Percentiles rank a stretch among this genome's conserved stretches.
Evolutionary conservation across 2,113 vertebrate species (phyloP).

Genomic region (Coptodon bakossiorum): DNA sequence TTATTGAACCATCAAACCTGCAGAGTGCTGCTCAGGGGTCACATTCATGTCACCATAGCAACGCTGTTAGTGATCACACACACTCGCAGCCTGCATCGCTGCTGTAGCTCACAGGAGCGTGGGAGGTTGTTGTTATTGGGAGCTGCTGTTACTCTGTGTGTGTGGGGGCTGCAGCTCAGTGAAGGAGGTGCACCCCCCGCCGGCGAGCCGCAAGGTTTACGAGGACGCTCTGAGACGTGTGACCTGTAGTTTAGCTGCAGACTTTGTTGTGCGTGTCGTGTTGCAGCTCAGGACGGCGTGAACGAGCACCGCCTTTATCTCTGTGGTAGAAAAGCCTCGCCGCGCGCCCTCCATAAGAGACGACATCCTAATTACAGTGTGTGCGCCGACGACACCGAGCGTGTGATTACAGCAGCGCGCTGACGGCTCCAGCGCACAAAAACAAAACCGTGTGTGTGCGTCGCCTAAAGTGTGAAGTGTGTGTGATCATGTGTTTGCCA

Average conservation of each 20-base stretch:
- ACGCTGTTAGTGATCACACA: background rate
- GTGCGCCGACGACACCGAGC: background rate
- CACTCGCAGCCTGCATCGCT: background rate
- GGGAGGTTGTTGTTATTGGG: background rate
- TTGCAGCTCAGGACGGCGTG: background rate
- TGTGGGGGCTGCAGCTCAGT: no score
- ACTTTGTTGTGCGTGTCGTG: background rate
- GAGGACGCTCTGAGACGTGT: background rate
- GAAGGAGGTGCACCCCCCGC: no score
- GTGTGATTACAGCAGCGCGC: background rate
- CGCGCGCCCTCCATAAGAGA: background rate
- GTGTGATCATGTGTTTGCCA: background rate
- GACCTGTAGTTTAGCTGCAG: background rate
- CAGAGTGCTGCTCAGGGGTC: background rate
- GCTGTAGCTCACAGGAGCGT: background rate
- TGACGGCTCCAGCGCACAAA: background rate
- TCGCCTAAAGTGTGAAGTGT: background rate
- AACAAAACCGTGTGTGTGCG: background rate
- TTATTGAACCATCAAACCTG: background rate
- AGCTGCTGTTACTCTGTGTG: background rate
- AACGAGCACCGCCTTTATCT: background rate
- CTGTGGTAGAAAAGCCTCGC: background rate
- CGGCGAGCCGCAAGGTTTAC: rapidly evolving
- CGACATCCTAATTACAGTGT: background rate
- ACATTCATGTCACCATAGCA: background rate